Conservation (phyloP, 2,113 vertebrate genomes). For the Sarotherodon lohbergeri region DNA sequence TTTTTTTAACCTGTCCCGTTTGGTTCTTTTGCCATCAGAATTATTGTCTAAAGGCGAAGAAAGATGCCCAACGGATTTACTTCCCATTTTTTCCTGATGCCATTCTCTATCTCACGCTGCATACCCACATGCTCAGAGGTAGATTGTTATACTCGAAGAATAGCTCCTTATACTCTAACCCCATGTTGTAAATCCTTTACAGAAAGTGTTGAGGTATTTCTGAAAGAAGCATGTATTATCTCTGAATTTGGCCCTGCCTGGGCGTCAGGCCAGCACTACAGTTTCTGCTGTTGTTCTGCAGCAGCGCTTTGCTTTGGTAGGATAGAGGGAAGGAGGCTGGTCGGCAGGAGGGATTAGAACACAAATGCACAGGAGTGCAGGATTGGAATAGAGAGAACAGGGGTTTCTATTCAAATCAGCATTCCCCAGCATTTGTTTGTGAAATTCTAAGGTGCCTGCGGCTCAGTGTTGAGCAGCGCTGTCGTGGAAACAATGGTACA, state of each 20-base stretch:
- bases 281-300: slow-evolving; percentile 3
- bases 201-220: slow-evolving; percentile 37
- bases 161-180: slow-evolving; percentile 8
- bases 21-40: no score
- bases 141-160: slow-evolving; percentile 29
- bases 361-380: background rate
- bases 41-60: no score
- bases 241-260: slow-evolving; percentile 21
- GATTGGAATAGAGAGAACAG: background rate
- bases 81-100: background rate
- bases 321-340: background rate
- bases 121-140: slow-evolving; percentile 24
- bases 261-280: slow-evolving; percentile 11
- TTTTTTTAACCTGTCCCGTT: no score
- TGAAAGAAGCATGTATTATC: slow-evolving; percentile 35
- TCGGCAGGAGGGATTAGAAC: slow-evolving; percentile 18
- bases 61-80: no score
- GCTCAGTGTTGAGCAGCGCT: background rate
- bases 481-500: background rate
- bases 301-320: background rate
- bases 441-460: background rate
- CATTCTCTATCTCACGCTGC: slow-evolving; percentile 13
- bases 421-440: background rate
- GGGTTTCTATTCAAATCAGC: background rate
- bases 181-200: slow-evolving; percentile 28